Conservation (phyloP, 1,140 invertebrate species). For the Euglossa dilemma region DNA sequence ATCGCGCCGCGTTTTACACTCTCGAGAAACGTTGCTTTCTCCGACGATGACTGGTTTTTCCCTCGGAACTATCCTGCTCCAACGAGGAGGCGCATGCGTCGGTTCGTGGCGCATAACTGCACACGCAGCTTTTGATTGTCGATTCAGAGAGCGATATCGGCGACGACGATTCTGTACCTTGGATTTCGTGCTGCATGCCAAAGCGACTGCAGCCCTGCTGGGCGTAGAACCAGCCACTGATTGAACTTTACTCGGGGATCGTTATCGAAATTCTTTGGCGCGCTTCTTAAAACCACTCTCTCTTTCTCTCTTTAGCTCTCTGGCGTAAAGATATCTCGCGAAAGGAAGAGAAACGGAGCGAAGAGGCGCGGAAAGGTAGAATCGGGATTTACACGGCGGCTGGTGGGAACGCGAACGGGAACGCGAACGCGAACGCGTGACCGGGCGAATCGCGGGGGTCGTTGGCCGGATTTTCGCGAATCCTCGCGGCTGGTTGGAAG, state of each 20-base stretch:
- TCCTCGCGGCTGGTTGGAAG: background rate
- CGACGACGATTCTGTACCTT: conserved; percentile 41
- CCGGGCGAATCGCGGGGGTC: background rate
- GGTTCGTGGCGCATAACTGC: conserved; percentile 43
- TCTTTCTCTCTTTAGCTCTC: background rate
- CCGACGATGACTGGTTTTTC: conserved; percentile 25
- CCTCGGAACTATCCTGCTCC: conserved; percentile 1
- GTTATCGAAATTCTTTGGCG: conserved; percentile 31
- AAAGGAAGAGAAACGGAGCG: background rate
- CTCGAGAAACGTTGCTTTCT: conserved; percentile 34
- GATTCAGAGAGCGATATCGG: conserved; percentile 51
- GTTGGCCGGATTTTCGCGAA: conserved; percentile 1
- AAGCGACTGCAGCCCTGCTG: background rate
- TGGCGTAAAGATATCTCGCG: no score
- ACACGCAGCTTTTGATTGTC: conserved; percentile 51
- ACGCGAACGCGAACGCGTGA: background rate
- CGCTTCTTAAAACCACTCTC: conserved; percentile 3
- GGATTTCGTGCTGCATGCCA: conserved; percentile 50
- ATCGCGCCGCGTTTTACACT: background rate
- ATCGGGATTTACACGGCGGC: background rate
- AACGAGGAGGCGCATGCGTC: background rate
- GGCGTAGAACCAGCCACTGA: background rate
- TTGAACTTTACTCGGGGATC: conserved; percentile 32
- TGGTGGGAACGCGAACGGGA: background rate
- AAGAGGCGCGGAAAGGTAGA: background rate